Percentiles rank a stretch among this genome's conserved stretches.
These are phyloP conservation scores for Parnassius mnemosyne DNA, from an alignment of 2,888 invertebrate genomes.

Conservation along the genomic window DNA sequence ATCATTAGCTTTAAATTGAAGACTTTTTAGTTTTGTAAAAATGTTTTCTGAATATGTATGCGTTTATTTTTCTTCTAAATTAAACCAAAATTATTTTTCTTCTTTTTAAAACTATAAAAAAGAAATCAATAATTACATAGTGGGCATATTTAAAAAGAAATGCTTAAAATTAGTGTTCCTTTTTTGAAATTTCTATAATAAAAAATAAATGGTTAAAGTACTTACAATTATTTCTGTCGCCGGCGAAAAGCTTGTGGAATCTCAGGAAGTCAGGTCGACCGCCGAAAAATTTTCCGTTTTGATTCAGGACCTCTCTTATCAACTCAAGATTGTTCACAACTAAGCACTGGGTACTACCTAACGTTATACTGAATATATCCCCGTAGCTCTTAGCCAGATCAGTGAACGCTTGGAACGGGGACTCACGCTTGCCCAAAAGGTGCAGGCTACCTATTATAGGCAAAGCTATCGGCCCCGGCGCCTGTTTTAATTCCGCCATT, in stretches of 20 bases:
- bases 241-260: constrained; percentile 90
- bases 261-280: constrained; percentile 90
- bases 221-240: constrained; percentile 93
- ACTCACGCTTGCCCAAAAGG: constrained; percentile 81
- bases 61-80: too few relatives aligned
- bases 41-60: too few relatives aligned
- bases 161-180: too few relatives aligned
- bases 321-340: constrained; percentile 87
- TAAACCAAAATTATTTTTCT: too few relatives aligned
- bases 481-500: constrained; percentile 52
- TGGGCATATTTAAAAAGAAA: too few relatives aligned
- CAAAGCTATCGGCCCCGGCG: constrained; percentile 83
- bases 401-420: constrained; percentile 87
- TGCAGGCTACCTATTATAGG: constrained; percentile 87
- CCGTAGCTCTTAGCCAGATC: constrained; percentile 85
- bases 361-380: constrained; percentile 84
- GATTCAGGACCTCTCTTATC: constrained; percentile 88
- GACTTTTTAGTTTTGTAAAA: too few relatives aligned
- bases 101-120: too few relatives aligned
- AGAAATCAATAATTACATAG: too few relatives aligned
- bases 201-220: constrained; percentile 38
- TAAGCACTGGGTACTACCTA: constrained; percentile 85
- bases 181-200: not conserved
- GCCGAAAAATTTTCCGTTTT: constrained; percentile 90
- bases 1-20: too few relatives aligned